Base-by-base conservation (phyloP, 2,888 invertebrate genomes). In the Himalopsyche kuldschensis region DNA sequence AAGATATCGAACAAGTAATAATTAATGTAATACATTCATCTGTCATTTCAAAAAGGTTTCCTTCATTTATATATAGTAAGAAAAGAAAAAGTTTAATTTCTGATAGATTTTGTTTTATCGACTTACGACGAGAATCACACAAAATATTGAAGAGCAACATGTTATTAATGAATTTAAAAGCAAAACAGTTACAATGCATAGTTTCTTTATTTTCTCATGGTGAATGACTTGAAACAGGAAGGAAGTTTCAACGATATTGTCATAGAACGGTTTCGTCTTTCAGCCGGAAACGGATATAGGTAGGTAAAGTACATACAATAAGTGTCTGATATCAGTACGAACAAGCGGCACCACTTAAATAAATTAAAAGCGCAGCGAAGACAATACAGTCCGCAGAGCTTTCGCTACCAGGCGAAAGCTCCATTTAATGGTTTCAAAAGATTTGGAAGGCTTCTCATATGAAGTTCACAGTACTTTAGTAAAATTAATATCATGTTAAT, bases 401-500 rank as follows among this genome's bases (percentile, higher is more conserved):
- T 78, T 41, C 55, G 81, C 63, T 78, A 31, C 78, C 69, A 69
- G 55, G n/a, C 32, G 8, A 55, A 41, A 30, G 78, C 81, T 31
- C 31, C 80, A 81, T 75, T 79, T 77, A 82, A 82, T 81, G 81
- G 84, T 81, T 81, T 82, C 84, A 80, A 75, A 63, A 46, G 81
- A 35, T 84, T 84, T 84, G 78, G 84, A 85, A 86, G 86, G 87
- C 88, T 86, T 86, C 86, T 47, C 82, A 30, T 41, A 24, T 69
- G 77, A 24, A 69, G 15, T 30, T 69, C 1, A 3, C 8, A 30
- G 30, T 11, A 30, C 69, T 69, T 27, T 69, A 27, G 30, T 69
- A 15, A 11, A 30, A 69, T 69, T 27, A 69, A 27, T 69, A 27
- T 69, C 27, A 11, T 11, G 27, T 69, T 69, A 69, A 69, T 69